Base-by-base conservation (phyloP, 2,797 vertebrate genomes). In the Chiroxiphia lanceolata region DNA sequence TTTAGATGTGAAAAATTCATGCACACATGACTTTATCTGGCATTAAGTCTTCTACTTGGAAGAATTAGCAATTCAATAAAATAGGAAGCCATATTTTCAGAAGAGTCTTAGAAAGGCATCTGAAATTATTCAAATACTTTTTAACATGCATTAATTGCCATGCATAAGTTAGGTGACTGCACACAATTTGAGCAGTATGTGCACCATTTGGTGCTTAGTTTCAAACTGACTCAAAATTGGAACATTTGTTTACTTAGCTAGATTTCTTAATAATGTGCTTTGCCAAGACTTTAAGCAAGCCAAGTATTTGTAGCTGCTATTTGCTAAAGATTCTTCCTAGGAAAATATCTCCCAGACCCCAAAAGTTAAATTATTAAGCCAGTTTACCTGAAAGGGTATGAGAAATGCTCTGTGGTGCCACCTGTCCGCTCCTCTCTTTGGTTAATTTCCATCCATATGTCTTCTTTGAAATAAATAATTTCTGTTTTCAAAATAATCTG, bases 11-110 rank as follows among this genome's bases (percentile, higher is more conserved):
- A 78, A 87, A 91, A 85, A 89, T 47, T 71, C 21, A 51, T 26
- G 53, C 21, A 63, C 54, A 59, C 11, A 3, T 78, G n/a, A 75
- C 45, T 92, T 90, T 70, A 75, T 71, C 65, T 83, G 59, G 36
- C 56, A 56, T 76, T 89, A 61, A 65, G 34, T 83, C 56, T 60
- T 91, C 65, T 68, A 65, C 50, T 77, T 86, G 17, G 42, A 90
- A 88, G 78, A 93, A 88, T 33, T 82, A 86, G 48, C n/a, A 68
- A 71, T 83, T 93, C 63, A 65, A 22, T 57, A 83, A 85, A 87
- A 85, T 42, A 75, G 40, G n/a, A 78, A 81, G 14, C 34, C 10
- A 6, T 90, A 44, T 94, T 89, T 93, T 92, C 81, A 60, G 56
- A 40, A 50, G 16, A 13, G 31, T 38, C 36, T 83, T 48, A 64